phyloP scores from a whole-genome alignment of 2,113 vertebrate genomes.

The Cheirogaleus medius region DNA sequence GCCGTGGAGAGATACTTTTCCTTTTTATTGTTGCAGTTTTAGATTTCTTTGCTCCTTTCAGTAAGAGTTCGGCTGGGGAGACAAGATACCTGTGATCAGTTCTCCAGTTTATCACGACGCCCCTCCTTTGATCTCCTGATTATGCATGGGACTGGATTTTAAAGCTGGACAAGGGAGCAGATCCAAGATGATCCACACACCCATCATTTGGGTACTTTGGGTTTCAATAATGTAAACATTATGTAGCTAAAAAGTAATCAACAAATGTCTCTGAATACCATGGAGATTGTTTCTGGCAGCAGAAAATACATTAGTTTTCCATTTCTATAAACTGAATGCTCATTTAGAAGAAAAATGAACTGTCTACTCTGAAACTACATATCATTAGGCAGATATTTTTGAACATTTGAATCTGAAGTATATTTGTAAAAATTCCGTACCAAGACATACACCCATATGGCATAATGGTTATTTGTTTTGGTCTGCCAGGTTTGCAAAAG shows the following conservation, averaged over 20 bases:
- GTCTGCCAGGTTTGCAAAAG: not conserved
- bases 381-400: conserved; percentile 66
- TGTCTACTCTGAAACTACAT: conserved; percentile 61
- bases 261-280: not conserved
- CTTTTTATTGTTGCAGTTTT: fast-evolving
- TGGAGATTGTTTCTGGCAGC: conserved; percentile 40
- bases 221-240: conserved; percentile 20
- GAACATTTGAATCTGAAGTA: conserved; percentile 41
- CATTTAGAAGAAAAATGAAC: conserved; percentile 72
- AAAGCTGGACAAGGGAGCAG: not conserved
- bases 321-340: conserved; percentile 49
- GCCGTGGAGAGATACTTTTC: fast-evolving
- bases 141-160: not conserved
- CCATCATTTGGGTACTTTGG: not conserved
- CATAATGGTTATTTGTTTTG: not conserved
- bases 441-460: conserved; percentile 20
- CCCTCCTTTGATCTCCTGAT: not conserved
- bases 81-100: too few species aligned
- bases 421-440: conserved; percentile 32
- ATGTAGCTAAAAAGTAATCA: not conserved
- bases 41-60: not conserved
- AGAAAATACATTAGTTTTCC: conserved; percentile 40
- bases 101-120: not conserved
- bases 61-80: not conserved
- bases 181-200: not conserved